These are phyloP conservation scores for Agriopis marginaria DNA, from an alignment of 2,888 invertebrate species.

Conservation along the genomic window DNA sequence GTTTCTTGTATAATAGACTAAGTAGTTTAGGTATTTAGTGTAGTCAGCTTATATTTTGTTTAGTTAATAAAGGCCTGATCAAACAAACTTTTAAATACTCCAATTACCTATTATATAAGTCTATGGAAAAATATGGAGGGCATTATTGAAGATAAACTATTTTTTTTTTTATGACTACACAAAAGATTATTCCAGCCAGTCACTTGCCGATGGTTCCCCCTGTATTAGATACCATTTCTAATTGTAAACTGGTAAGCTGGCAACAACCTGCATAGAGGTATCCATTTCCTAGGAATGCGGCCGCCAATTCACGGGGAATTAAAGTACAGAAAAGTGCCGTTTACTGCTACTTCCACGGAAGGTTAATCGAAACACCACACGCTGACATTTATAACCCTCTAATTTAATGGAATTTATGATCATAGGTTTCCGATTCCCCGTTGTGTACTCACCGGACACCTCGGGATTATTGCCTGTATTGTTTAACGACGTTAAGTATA, in stretches of 20 bases:
- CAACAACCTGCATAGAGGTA: constrained; percentile 7
- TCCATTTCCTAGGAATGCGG: constrained; percentile 49
- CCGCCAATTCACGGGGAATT: constrained; percentile 36
- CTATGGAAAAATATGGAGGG: too few species aligned
- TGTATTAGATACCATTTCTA: too few species aligned
- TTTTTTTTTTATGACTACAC: too few species aligned
- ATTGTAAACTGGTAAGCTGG: not conserved
- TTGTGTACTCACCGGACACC: constrained; percentile 43
- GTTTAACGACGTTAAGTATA: constrained; percentile 45
- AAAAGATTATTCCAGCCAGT: too few species aligned
- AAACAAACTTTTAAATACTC: too few species aligned
- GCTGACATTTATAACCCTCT: constrained; percentile 62
- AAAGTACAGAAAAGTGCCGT: constrained; percentile 47
- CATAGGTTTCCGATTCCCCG: constrained; percentile 45
- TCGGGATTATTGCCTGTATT: constrained; percentile 47
- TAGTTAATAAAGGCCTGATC: too few species aligned
- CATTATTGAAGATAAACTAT: too few species aligned
- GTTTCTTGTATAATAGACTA: too few species aligned
- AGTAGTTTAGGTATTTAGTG: too few species aligned
- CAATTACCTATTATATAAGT: too few species aligned
- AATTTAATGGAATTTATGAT: constrained; percentile 62
- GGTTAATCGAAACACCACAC: constrained; percentile 57
- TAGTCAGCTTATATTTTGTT: too few species aligned
- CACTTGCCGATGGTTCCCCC: too few species aligned
- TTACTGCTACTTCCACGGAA: constrained; percentile 46